These are phyloP conservation scores for Ophioderma brevispina DNA, from an alignment of 35 echinoderm and acorn worm species.

Conservation along the genomic window DNA sequence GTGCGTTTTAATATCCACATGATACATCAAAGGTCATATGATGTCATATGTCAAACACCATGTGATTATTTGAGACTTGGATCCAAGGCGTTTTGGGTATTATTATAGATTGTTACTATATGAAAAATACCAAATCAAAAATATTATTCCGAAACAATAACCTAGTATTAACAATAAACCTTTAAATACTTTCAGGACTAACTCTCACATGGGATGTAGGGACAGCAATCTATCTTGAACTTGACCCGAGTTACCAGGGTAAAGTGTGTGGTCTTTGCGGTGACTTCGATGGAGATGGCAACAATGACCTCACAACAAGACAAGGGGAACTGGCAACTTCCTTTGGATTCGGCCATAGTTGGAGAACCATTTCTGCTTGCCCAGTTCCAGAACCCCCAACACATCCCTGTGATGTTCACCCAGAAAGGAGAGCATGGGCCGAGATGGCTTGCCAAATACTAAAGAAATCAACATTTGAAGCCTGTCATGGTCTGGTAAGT, in stretches of 20 bases:
- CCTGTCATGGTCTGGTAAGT: constrained; percentile 52
- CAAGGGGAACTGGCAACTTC: constrained; percentile 52
- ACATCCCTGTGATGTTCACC: constrained; percentile 31
- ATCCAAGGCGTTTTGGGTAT: neutral
- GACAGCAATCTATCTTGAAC: constrained; percentile 57
- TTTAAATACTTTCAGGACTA: neutral
- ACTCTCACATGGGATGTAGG: constrained; percentile 58
- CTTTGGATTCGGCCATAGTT: constrained; percentile 63
- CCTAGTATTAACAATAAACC: too few relatives aligned
- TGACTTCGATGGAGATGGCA: constrained; percentile 64
- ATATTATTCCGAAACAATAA: neutral
- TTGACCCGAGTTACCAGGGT: constrained; percentile 33
- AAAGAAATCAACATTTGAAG: constrained; percentile 41
- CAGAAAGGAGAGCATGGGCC: constrained; percentile 51
- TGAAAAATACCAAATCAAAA: too few relatives aligned
- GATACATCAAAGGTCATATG: too few relatives aligned
- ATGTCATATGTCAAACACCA: neutral
- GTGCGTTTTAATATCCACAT: too few relatives aligned
- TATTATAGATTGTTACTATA: too few relatives aligned
- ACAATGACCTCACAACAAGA: constrained; percentile 69
- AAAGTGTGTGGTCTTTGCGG: constrained; percentile 96
- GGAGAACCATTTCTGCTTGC: constrained; percentile 33
- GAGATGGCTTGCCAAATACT: constrained; percentile 43
- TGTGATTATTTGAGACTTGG: neutral
- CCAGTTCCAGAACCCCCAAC: neutral